A percentile compares a stretch with the other conserved stretches of the same genome.
phyloP scores from a whole-genome alignment of 2,797 vertebrate species.

The Gymnothorax javanicus region DNA sequence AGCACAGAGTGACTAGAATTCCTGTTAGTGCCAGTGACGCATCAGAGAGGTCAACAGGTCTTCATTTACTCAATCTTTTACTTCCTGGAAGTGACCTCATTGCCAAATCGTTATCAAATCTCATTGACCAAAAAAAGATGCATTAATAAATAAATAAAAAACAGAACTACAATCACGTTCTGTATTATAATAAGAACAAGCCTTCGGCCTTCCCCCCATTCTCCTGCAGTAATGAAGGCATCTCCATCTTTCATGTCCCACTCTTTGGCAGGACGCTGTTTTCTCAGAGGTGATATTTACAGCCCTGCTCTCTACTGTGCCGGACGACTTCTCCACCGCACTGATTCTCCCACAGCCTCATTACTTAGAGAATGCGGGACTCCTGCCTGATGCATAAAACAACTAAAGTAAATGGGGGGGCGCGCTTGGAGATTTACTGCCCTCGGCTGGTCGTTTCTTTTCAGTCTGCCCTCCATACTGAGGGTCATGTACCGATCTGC shows the following conservation, averaged over 20 bases:
- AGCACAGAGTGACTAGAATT: neutral
- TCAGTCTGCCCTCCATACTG: neutral
- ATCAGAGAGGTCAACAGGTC: neutral
- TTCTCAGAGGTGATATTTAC: slow-evolving; percentile 24
- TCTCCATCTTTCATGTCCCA: neutral
- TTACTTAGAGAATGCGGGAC: slow-evolving; percentile 3
- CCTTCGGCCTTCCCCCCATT: neutral
- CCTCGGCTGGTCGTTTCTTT: neutral
- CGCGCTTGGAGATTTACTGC: neutral
- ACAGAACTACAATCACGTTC: neutral
- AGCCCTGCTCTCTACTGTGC: slow-evolving; percentile 1
- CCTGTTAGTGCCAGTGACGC: neutral
- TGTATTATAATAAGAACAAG: neutral
- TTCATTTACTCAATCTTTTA: slow-evolving; percentile 14
- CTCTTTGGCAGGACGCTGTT: neutral
- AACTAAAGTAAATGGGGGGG: neutral
- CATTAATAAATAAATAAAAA: too few relatives aligned
- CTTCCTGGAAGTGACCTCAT: slow-evolving; percentile 13
- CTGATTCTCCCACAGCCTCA: slow-evolving; percentile 3
- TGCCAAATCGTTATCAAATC: neutral
- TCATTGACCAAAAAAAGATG: too few relatives aligned
- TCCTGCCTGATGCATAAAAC: slow-evolving; percentile 2
- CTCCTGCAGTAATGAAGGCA: neutral
- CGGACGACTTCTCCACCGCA: neutral
- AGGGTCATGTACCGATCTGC: neutral